These are phyloP conservation scores for Lithophane leautieri DNA, from an alignment of 2,888 invertebrate species.

Conservation along the genomic window DNA sequence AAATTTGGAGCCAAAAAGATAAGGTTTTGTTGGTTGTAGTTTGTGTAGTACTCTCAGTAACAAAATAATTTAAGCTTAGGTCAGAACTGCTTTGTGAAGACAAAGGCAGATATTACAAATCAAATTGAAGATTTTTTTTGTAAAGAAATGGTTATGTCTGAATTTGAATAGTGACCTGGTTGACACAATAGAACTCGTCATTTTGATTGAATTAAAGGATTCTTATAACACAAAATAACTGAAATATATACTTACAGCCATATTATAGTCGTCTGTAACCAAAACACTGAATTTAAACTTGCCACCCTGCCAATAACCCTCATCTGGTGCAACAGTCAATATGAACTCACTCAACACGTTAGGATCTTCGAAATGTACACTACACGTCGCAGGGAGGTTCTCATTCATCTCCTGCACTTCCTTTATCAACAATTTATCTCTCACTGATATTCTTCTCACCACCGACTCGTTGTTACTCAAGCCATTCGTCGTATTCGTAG, in stretches of 20 bases:
- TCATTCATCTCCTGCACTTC: slow-evolving; percentile 97
- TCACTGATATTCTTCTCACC: slow-evolving; percentile 92
- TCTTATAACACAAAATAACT: neutral
- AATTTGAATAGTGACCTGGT: neutral
- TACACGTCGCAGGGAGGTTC: slow-evolving; percentile 95
- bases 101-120: neutral
- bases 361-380: slow-evolving; percentile 95
- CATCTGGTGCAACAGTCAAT: slow-evolving; percentile 94
- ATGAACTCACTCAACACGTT: slow-evolving; percentile 95
- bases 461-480: slow-evolving; percentile 79
- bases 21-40: neutral
- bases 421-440: slow-evolving; percentile 95
- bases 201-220: no score
- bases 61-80: neutral
- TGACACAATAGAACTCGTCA: neutral
- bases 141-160: neutral
- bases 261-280: slow-evolving; percentile 98
- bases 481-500: slow-evolving; percentile 78
- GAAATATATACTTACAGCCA: slow-evolving; percentile 93
- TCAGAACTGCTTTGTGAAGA: neutral
- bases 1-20: neutral
- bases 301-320: slow-evolving; percentile 97
- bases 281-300: slow-evolving; percentile 95
- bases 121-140: neutral
- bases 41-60: neutral